A percentile compares a stretch with the other conserved stretches of the same genome.
Evolutionary conservation across 2,888 invertebrate genomes (phyloP).

Genomic region (Noctua pronuba): DNA sequence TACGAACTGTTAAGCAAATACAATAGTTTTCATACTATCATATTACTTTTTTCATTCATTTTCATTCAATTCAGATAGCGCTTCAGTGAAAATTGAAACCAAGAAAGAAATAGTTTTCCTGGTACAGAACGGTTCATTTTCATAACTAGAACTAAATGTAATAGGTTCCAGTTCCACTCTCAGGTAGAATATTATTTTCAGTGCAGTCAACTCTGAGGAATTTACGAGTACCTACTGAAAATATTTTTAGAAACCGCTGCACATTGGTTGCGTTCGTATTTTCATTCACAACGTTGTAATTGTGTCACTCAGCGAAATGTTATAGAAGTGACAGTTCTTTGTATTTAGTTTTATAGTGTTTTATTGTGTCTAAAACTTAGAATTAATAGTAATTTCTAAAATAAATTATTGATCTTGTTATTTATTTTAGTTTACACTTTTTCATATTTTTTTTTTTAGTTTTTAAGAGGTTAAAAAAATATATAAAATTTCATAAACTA

Average conservation of each 20-base stretch:
- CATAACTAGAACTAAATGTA: neutral
- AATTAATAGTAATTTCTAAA: neutral
- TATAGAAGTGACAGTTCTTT: neutral
- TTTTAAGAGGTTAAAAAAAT: neutral
- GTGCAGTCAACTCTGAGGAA: slow-evolving; percentile 25
- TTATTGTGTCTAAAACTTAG: neutral
- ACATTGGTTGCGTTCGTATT: neutral
- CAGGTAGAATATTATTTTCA: slow-evolving; percentile 14
- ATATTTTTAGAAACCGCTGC: slow-evolving; percentile 50
- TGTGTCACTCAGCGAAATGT: neutral
- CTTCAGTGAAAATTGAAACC: neutral
- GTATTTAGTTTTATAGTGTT: neutral
- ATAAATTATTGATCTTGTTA: neutral
- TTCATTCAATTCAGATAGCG: neutral
- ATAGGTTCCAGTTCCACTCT: neutral
- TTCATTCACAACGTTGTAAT: slow-evolving; percentile 11
- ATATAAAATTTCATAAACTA: neutral
- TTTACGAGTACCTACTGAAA: slow-evolving; percentile 12
- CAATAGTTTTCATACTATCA: neutral
- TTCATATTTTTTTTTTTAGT: too few relatives aligned
- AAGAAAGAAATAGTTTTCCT: neutral
- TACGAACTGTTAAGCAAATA: neutral
- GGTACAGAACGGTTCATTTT: neutral
- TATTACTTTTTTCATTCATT: neutral
- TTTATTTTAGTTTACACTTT: neutral